Base-by-base conservation (phyloP, 2,888 invertebrate species). In the Zaprionus bogoriensis region DNA sequence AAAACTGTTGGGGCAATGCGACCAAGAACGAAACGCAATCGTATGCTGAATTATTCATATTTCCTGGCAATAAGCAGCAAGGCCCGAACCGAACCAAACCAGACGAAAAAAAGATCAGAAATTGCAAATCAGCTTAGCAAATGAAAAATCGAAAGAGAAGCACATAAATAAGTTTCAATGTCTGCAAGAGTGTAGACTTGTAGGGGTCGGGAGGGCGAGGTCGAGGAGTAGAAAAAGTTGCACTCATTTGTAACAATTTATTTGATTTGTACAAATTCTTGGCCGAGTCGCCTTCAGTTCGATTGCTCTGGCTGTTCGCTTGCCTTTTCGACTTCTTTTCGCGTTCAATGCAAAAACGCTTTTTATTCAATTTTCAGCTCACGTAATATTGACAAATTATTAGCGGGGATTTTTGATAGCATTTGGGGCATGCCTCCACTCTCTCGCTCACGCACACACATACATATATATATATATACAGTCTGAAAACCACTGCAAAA, bases 321-420 rank as follows among this genome's bases (percentile, higher is more conserved):
- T 47, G 39, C 20, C 22, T 19, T 53, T 46, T 50, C 46, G 5
- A 4, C 23, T 36, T 38, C 28, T 57, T 57, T 51, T 48, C 45
- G 28, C n/a, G 59, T 42, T 68, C 77, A 68, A 80, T 86, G 81
- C 74, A 80, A 86, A 83, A 86, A 62, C 73, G 81, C 65, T 82
- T 82, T 84, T 83, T 81, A 84, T 88, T 88, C 74, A 78, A 83
- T 87, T 89, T 87, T 88, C 89, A 77, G 78, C 80, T 89, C 88
- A 89, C 89, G 89, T 89, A 81, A 80, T 89, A 88, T 89, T 89
- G 89, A 89, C 89, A 89, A 89, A 89, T 89, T 88, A 89, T 88
- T 89, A 81, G 81, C 78, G 79, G 72, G 77, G 80, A 82, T 88
- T 89, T 87, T 72, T 80, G 83, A 83, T 81, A 74, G 77, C 69